These are phyloP conservation scores for Himalopsyche japonica DNA, from an alignment of 2,888 invertebrate genomes.

Conservation along the genomic window DNA sequence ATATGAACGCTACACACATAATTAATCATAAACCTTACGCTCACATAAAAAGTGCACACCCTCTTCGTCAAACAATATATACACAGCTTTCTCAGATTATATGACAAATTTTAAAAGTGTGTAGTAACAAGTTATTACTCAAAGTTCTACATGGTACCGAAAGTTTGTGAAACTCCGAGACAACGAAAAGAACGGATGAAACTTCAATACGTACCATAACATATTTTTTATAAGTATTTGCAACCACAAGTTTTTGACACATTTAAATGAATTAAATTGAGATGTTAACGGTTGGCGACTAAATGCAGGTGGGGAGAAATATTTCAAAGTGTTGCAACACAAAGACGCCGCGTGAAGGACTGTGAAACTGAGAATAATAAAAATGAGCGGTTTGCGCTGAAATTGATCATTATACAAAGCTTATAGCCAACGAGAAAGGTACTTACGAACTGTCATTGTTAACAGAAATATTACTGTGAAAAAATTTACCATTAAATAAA, in stretches of 20 bases:
- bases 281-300: conserved; percentile 12
- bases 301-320: conserved; percentile 17
- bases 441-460: neutral
- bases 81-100: no score
- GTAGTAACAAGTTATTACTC: no score
- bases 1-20: no score
- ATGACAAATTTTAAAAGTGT: no score
- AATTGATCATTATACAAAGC: conserved; percentile 34
- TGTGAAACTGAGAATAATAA: conserved; percentile 39
- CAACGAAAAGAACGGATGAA: conserved; percentile 4
- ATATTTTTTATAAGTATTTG: conserved; percentile 18
- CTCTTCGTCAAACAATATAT: no score
- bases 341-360: conserved; percentile 26
- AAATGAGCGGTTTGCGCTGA: conserved; percentile 26
- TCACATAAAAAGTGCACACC: no score
- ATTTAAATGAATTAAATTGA: conserved; percentile 12
- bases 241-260: conserved; percentile 22
- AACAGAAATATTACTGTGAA: neutral
- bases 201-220: conserved; percentile 8
- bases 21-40: no score
- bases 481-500: neutral
- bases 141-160: neutral
- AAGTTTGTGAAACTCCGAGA: conserved; percentile 9
- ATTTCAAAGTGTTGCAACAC: conserved; percentile 14
- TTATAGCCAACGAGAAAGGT: conserved; percentile 30